Conservation (phyloP, 2,888 invertebrate species). For the Drosophila peninsularis region DNA sequence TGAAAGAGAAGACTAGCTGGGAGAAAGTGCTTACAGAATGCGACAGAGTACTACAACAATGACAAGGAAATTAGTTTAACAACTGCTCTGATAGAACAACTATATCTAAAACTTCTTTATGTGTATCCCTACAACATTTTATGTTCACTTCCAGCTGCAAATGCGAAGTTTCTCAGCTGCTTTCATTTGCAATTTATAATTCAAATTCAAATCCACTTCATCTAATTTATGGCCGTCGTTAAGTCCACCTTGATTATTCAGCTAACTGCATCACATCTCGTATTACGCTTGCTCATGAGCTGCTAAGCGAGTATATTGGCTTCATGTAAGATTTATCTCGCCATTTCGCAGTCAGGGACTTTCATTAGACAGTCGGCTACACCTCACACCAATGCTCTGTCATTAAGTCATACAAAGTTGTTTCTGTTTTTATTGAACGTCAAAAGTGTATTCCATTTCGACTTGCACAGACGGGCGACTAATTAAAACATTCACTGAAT, state of each 20-base stretch:
- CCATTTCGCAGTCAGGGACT: no score
- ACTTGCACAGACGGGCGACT: conserved; percentile 34
- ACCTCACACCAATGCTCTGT: not conserved
- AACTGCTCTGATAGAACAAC: not conserved
- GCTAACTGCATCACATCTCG: conserved; percentile 9
- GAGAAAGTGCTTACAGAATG: not conserved
- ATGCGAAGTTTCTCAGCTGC: not conserved
- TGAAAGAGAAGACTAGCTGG: not conserved
- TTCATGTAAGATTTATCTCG: no score
- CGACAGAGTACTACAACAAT: not conserved
- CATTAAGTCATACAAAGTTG: not conserved
- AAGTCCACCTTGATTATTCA: not conserved
- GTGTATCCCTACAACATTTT: not conserved
- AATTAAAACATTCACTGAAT: conserved; percentile 64
- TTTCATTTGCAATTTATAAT: conserved; percentile 11
- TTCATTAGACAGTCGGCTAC: no score
- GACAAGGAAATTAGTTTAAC: no score
- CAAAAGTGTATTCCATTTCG: conserved; percentile 14
- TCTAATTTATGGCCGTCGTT: conserved; percentile 1
- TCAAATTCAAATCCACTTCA: conserved; percentile 14
- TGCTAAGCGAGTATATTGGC: not conserved
- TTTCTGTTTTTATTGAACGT: conserved; percentile 4
- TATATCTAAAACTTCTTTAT: not conserved
- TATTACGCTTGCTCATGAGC: not conserved
- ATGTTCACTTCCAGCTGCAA: not conserved